A percentile compares a stretch with the other conserved stretches of the same genome.
These are phyloP conservation scores for Hippocampus mohnikei DNA, from an alignment of 2,113 vertebrate species.

Conservation along the genomic window DNA sequence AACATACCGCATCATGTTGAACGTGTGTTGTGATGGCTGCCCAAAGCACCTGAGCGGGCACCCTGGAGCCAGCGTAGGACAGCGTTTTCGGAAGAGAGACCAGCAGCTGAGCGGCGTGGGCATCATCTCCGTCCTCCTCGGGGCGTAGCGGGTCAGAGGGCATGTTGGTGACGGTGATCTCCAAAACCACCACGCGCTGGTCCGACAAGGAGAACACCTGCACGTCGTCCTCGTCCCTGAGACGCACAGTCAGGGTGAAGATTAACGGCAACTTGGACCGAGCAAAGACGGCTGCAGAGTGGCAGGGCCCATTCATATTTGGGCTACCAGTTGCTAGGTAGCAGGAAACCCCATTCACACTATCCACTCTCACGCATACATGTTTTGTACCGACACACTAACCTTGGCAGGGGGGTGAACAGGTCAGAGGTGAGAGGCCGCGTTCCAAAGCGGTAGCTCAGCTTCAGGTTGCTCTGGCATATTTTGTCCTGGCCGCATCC, in stretches of 20 bases:
- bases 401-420: constrained; percentile 84
- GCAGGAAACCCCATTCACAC: neutral
- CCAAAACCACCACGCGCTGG: constrained; percentile 83
- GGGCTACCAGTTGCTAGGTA: constrained; percentile 5
- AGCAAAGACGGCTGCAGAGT: neutral
- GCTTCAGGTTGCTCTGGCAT: constrained; percentile 91
- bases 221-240: constrained; percentile 70
- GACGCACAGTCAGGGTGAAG: neutral
- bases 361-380: neutral
- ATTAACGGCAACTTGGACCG: neutral
- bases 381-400: constrained; percentile 30
- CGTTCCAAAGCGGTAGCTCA: constrained; percentile 79
- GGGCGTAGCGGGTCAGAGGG: constrained; percentile 78
- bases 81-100: constrained; percentile 78
- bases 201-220: constrained; percentile 82
- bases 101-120: constrained; percentile 83
- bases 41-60: constrained; percentile 53
- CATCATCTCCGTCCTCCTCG: constrained; percentile 84
- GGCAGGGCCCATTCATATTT: neutral
- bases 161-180: constrained; percentile 81
- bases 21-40: neutral
- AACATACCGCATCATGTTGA: neutral
- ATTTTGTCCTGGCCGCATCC: constrained; percentile 89
- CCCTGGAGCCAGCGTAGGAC: constrained; percentile 76
- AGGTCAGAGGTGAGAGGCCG: constrained; percentile 67